These are phyloP conservation scores for Ophioninae sp. DNA, from an alignment of 2,888 invertebrate genomes.

Conservation along the genomic window DNA sequence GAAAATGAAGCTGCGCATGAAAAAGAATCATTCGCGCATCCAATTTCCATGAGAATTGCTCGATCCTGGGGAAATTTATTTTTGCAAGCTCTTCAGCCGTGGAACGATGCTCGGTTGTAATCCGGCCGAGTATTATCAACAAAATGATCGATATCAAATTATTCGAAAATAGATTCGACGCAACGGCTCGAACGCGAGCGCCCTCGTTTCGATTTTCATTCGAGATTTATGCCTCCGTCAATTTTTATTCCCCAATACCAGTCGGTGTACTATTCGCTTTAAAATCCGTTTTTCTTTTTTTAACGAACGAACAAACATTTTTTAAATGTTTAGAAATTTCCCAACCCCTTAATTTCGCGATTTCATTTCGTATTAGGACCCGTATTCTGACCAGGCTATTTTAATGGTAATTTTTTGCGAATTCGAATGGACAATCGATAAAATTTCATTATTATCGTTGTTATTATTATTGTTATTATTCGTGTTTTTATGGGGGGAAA, in stretches of 20 bases:
- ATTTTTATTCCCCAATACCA: no score
- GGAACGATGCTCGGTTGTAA: not conserved
- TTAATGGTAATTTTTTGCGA: constrained; percentile 1
- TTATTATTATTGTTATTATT: constrained; percentile 26
- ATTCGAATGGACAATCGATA: not conserved
- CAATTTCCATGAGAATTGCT: no score
- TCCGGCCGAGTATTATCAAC: not conserved
- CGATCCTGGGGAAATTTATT: not conserved
- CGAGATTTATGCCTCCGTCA: no score
- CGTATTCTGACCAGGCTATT: no score
- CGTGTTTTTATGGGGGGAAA: not conserved
- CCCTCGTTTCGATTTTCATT: not conserved
- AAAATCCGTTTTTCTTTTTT: no score
- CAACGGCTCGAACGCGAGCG: not conserved
- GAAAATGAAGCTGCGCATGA: not conserved
- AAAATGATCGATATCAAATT: constrained; percentile 19
- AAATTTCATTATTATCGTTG: constrained; percentile 11
- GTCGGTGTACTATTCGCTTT: no score
- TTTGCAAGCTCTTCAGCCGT: not conserved
- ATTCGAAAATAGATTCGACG: constrained; percentile 23
- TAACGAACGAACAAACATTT: no score
- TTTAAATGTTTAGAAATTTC: no score
- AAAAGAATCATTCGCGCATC: not conserved
- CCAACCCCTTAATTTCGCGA: no score
- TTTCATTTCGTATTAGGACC: not conserved